Conservation (phyloP, 2,888 invertebrate genomes). For the Apomyelois bistriatella region DNA sequence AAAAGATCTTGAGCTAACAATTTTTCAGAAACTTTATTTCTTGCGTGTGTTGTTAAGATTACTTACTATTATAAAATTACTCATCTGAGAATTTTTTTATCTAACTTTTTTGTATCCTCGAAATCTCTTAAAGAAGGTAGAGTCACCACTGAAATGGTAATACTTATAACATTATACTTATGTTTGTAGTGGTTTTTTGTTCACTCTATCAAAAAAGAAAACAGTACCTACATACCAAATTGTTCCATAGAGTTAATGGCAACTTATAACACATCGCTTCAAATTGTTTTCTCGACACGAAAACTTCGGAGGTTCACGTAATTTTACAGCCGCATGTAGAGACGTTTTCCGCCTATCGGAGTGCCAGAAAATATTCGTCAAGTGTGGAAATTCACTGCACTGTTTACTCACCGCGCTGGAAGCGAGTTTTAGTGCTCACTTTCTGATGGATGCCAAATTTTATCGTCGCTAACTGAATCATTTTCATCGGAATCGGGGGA, state of each 20-base stretch:
- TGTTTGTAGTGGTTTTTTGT: too few relatives aligned
- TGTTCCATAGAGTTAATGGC: not conserved
- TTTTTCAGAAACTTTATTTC: too few relatives aligned
- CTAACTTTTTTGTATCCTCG: too few relatives aligned
- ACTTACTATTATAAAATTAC: too few relatives aligned
- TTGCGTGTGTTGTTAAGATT: too few relatives aligned
- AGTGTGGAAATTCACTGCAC: constrained; percentile 59
- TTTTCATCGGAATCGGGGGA: constrained; percentile 50
- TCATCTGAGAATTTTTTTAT: too few relatives aligned
- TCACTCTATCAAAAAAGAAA: not conserved
- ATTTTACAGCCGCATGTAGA: not conserved
- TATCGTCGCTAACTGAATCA: constrained; percentile 83
- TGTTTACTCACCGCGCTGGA: constrained; percentile 75
- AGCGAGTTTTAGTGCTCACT: constrained; percentile 73
- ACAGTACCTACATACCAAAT: constrained; percentile 1
- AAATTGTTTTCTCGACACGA: not conserved
- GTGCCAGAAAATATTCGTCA: constrained; percentile 5
- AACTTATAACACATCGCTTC: not conserved
- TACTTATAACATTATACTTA: too few relatives aligned
- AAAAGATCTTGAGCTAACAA: too few relatives aligned
- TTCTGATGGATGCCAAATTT: constrained; percentile 82
- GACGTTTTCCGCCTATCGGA: not conserved
- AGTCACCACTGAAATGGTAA: too few relatives aligned
- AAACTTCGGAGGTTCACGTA: constrained; percentile 5
- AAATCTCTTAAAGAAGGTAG: too few relatives aligned